Percentiles rank a stretch among this genome's conserved stretches.
These are phyloP conservation scores for Tinea pellionella DNA, from an alignment of 2,888 invertebrate species.

Conservation along the genomic window DNA sequence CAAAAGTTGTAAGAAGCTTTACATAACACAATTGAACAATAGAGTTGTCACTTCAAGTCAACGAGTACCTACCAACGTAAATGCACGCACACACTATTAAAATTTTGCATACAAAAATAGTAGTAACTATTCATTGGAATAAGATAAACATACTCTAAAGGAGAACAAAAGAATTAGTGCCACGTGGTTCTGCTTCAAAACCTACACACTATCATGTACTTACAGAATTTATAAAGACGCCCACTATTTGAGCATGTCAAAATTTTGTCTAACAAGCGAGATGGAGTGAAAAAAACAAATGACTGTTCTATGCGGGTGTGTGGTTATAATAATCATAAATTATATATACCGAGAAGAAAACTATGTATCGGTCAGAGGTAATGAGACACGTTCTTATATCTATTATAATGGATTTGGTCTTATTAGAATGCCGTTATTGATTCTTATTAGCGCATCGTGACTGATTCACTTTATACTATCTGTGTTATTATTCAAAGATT, in stretches of 20 bases:
- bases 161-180: conserved; percentile 48
- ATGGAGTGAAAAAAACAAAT: conserved; percentile 44
- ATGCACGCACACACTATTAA: conserved; percentile 28
- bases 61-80: conserved; percentile 19
- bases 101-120: conserved; percentile 44
- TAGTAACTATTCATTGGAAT: conserved; percentile 19
- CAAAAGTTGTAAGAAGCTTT: conserved; percentile 7
- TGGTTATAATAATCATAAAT: conserved; percentile 44
- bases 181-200: conserved; percentile 30
- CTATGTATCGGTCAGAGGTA: conserved; percentile 23
- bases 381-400: conserved; percentile 36
- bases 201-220: conserved; percentile 28
- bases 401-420: conserved; percentile 28
- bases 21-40: conserved; percentile 27
- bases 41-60: conserved; percentile 25
- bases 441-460: conserved; percentile 6
- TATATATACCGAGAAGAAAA: conserved; percentile 26
- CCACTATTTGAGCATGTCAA: conserved; percentile 40
- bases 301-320: conserved; percentile 37
- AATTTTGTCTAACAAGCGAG: conserved; percentile 46
- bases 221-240: conserved; percentile 29
- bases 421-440: conserved; percentile 27
- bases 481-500: neutral
- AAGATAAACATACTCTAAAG: conserved; percentile 33
- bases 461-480: conserved; percentile 1